Evolutionary conservation across 2,113 vertebrate species (phyloP), one percentile per base, ranked within the genome.

Genomic region (Procavia capensis): DNA sequence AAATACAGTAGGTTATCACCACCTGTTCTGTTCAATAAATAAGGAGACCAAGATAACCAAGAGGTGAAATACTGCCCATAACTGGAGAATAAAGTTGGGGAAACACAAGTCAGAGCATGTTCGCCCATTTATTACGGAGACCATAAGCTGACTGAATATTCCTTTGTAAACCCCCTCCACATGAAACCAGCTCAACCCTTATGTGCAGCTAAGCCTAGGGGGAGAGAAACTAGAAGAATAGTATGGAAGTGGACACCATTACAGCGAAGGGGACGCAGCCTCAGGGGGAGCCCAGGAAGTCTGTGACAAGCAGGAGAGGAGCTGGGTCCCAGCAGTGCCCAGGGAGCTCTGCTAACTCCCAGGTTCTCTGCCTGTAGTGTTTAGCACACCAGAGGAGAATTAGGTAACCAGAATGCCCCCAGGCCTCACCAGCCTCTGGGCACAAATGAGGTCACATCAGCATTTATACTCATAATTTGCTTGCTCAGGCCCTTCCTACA

Each of bases 381-480:
- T 96, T 25, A 59, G 29, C 29, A 66, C 7, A 39, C 47, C 45
- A 82, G 20, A 29, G 61, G 31, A 72, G 29, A 78, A 24, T 85
- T 92, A 88, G 22, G 25, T 50, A 88, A 90, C 82, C 74, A 34
- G 29, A 85, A 88, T 16, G 22, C 34, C 78, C 75, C 66, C 34
- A 20, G 89, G 66, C 93, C 3, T 68, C 45, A n/a, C 74, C 25
- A 29, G 76, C 93, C 84, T 79, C 10, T 1, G 74, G 85, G 68
- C 83, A 85, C 59, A 79, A 88, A 91, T 72, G 91, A 96, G 78
- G 64, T 91, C 83, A 66, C 39, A n/a, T 66, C 72, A 85, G 72
- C 59, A 85, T 85, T 89, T 90, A 87, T 27, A 36, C 25, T 59
- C 59, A 39, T 29, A 25, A 74, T 79, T 74, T 79, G 89, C 79